Evolutionary conservation across 2,797 vertebrate genomes (phyloP), one percentile per base, ranked within the genome.

Genomic region (Argentina silus): DNA sequence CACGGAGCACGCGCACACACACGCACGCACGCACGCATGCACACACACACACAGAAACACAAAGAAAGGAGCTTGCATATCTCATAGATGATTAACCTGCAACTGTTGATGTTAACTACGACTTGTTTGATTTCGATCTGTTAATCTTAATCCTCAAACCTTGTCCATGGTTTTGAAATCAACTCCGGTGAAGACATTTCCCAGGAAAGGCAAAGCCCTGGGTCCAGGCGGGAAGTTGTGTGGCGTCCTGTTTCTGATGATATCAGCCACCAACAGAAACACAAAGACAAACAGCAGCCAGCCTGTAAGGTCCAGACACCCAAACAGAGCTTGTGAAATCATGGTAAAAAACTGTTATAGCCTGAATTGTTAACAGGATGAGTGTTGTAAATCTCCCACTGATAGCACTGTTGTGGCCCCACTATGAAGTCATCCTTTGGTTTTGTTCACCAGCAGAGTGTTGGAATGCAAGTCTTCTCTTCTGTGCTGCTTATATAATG

Each of bases 141-240:
- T 19, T 15, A 3, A 42, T 10, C 6, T 63, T 11, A 19, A 27
- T 50, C 9, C 15, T 48, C 68, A 81, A 45, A 93, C 91, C 89
- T 90, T 90, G 2, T 88, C 82, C 70, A 93, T 76, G 19, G 87
- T 75, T 82, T 76, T 91, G 69, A 85, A 91, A 79, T 94, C 87
- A 6, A 87, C 27, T 11, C 79, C 77, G 1, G 86, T 92, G 66
- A 94, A 92, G 23, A 94, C 1, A 70, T 95, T 96, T 83, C 95
- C 95, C 19, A 96, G 42, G 0, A 96, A 86, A 62, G 95, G 95
- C 63, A 94, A 9, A 53, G 92, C 55, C 87, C 73, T 87, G 0
- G 94, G 95, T 86, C 95, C 94, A 1, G 94, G 94, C 3, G 95
- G 94, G 59, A 93, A 95, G 68, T 89, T 93, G 60, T 63, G 75